Conservation (phyloP, 2,888 invertebrate genomes). For the Argyresthia goedartella region DNA sequence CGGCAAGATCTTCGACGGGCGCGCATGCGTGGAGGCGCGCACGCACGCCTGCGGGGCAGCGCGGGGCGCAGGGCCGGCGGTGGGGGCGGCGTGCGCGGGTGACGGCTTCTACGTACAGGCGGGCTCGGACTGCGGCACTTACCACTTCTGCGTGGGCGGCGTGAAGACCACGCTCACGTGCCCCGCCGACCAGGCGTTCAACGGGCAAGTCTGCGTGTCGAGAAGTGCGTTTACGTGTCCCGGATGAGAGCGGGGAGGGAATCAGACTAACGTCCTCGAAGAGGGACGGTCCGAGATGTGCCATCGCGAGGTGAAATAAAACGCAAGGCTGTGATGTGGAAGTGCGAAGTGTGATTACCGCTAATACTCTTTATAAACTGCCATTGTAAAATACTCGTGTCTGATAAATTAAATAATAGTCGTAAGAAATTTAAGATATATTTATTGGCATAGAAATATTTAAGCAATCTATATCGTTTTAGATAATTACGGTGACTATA, state of each 20-base stretch:
- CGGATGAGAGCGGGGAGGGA: slow-evolving; percentile 28
- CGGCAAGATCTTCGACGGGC: slow-evolving; percentile 71
- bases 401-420: no score
- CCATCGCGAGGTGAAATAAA: background rate
- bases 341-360: no score
- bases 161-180: slow-evolving; percentile 62
- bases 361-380: no score
- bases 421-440: no score
- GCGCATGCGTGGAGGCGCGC: slow-evolving; percentile 57
- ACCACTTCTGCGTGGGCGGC: slow-evolving; percentile 71
- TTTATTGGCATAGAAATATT: slow-evolving; percentile 57
- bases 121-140: slow-evolving; percentile 59
- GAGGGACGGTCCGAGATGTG: no score
- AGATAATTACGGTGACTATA: slow-evolving; percentile 49
- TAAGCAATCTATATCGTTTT: slow-evolving; percentile 47
- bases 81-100: slow-evolving; percentile 34
- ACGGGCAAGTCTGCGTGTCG: slow-evolving; percentile 69
- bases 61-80: slow-evolving; percentile 25
- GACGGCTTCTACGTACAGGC: slow-evolving; percentile 71
- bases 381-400: no score
- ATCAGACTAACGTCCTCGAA: background rate
- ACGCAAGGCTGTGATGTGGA: background rate
- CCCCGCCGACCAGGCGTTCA: slow-evolving; percentile 57
- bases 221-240: slow-evolving; percentile 56
- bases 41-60: slow-evolving; percentile 51